Conservation (phyloP, 1,140 invertebrate species). For the Drepana arcuata region DNA sequence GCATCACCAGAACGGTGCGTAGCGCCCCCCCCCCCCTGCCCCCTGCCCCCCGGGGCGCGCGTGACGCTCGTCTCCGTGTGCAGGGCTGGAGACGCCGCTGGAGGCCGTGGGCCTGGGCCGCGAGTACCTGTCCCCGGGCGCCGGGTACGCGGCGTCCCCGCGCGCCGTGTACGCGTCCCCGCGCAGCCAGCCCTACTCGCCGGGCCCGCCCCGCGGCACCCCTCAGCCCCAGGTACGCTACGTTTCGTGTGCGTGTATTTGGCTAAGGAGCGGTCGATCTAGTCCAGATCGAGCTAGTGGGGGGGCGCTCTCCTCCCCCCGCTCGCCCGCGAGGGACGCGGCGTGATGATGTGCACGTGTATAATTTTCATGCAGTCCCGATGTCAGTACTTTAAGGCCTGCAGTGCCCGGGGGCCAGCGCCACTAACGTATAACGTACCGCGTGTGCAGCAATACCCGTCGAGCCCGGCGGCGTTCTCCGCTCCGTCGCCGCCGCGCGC, state of each 20-base stretch:
- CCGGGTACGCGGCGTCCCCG: conserved; percentile 32
- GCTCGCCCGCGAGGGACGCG: too few species aligned
- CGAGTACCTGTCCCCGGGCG: conserved; percentile 29
- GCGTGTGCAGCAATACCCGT: conserved; percentile 48
- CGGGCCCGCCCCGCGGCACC: conserved; percentile 33
- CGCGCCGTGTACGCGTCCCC: conserved; percentile 49
- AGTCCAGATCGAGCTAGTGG: too few species aligned
- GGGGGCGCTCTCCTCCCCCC: too few species aligned
- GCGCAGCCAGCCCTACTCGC: conserved; percentile 43
- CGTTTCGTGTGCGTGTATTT: neutral
- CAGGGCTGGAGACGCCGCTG: conserved; percentile 35
- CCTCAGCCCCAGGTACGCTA: conserved; percentile 40
- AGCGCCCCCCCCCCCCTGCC: too few species aligned
- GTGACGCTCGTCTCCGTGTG: neutral
- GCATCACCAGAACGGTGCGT: conserved; percentile 14
- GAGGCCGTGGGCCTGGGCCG: conserved; percentile 31
- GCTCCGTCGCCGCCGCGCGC: conserved; percentile 42
- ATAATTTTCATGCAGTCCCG: neutral
- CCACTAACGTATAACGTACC: too few species aligned
- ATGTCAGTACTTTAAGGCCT: too few species aligned
- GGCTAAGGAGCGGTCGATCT: too few species aligned
- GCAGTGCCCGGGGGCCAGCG: too few species aligned
- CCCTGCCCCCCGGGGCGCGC: neutral
- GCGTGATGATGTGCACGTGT: too few species aligned
- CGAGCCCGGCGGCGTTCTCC: conserved; percentile 39